phyloP scores from a whole-genome alignment of 2,113 vertebrate species.

The Anolis sagrei region DNA sequence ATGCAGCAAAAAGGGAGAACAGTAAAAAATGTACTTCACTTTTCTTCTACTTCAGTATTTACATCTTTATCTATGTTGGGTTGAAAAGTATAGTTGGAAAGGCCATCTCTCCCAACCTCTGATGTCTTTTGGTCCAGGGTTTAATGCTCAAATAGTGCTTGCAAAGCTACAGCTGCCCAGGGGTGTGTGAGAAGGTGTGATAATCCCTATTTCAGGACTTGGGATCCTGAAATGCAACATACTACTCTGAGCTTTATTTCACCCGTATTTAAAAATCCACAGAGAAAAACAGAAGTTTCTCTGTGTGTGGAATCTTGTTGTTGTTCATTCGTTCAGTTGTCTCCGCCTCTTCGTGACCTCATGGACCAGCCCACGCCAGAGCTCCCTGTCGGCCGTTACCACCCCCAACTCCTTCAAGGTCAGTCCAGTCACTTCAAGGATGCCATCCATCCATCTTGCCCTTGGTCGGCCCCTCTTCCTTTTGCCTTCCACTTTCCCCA shows the following conservation, averaged over 20 bases:
- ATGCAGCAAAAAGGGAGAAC: slow-evolving; percentile 6
- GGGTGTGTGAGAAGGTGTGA: neutral
- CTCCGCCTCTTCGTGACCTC: no score
- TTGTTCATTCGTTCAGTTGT: no score
- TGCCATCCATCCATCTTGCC: no score
- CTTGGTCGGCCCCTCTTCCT: no score
- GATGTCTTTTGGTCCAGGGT: neutral
- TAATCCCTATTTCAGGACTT: no score
- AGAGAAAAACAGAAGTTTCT: no score
- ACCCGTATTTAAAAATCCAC: neutral
- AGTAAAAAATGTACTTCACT: slow-evolving; percentile 1
- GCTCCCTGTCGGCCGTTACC: no score
- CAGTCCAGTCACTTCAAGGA: no score
- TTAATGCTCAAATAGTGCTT: neutral
- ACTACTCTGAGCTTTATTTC: neutral
- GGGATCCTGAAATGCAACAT: neutral
- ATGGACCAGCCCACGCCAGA: no score
- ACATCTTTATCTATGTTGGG: neutral
- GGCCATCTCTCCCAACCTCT: neutral
- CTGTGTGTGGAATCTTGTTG: no score
- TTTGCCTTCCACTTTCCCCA: no score
- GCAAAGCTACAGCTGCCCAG: neutral
- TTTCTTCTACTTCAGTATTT: slow-evolving; percentile 13
- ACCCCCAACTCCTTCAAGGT: no score
- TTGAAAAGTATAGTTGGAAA: neutral